Evolutionary conservation across 2,797 vertebrate species (phyloP).

Genomic region (Micropoecilia bifurca): DNA sequence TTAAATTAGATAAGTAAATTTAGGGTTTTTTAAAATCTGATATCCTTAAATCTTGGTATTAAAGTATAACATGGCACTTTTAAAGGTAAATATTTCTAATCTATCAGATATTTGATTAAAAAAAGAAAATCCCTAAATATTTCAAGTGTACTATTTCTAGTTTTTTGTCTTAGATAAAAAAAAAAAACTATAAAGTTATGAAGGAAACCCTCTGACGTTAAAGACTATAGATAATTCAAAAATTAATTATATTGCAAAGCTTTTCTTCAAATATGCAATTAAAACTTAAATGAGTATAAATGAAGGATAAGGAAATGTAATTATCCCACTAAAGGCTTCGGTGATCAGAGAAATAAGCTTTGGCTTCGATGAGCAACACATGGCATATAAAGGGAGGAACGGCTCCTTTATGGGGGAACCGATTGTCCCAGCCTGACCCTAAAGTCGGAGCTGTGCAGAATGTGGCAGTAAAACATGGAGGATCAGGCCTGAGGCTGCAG

Average conservation of each 20-base stretch:
- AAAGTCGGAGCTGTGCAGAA: constrained; percentile 14
- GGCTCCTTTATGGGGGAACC: constrained; percentile 57
- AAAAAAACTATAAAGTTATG: too few species aligned
- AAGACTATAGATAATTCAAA: not conserved
- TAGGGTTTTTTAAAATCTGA: too few species aligned
- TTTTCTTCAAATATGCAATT: not conserved
- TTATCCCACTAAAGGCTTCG: constrained; percentile 40
- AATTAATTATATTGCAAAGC: not conserved
- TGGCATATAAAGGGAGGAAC: constrained; percentile 59
- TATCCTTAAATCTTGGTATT: too few species aligned
- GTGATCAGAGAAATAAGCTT: constrained; percentile 62
- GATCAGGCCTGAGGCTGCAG: constrained; percentile 33
- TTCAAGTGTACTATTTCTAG: too few species aligned
- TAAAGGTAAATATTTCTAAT: too few species aligned
- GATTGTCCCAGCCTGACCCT: constrained; percentile 36
- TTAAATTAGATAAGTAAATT: too few species aligned
- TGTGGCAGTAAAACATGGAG: constrained; percentile 52
- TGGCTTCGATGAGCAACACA: constrained; percentile 55
- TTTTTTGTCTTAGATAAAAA: too few species aligned
- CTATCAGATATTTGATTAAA: too few species aligned
- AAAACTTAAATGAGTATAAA: not conserved
- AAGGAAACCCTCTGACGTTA: not conserved
- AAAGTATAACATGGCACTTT: too few species aligned
- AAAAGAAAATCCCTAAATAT: not conserved
- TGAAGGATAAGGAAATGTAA: constrained; percentile 24